phyloP scores from a whole-genome alignment of 2,888 invertebrate genomes.

The Amphipyra berbera region DNA sequence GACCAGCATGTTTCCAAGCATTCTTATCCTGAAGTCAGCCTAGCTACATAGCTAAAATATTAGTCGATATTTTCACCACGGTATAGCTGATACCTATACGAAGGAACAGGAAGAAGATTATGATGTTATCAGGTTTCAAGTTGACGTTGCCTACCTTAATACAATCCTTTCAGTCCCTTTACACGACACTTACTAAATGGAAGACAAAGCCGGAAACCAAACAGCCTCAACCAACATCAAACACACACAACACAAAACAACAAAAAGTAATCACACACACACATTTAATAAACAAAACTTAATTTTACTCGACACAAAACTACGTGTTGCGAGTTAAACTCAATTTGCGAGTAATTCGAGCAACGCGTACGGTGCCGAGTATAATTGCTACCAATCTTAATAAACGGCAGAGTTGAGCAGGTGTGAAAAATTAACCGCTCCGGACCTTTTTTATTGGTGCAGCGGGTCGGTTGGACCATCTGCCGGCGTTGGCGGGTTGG shows the following conservation, averaged over 20 bases:
- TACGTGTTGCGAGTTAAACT: conserved; percentile 50
- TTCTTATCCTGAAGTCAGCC: no score
- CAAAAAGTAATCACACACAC: conserved; percentile 26
- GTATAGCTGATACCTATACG: no score
- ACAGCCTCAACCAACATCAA: background rate
- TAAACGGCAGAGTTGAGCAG: conserved; percentile 60
- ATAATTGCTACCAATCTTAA: conserved; percentile 67
- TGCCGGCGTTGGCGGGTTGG: conserved; percentile 19
- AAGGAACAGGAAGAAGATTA: no score
- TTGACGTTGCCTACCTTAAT: no score
- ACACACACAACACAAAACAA: conserved; percentile 17
- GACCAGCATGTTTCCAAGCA: no score
- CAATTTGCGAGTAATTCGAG: conserved; percentile 54
- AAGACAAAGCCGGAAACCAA: background rate
- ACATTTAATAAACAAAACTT: conserved; percentile 55
- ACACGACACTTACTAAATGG: no score
- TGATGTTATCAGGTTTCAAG: no score
- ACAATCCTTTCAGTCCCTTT: no score
- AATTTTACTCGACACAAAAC: conserved; percentile 43
- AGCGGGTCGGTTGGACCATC: conserved; percentile 26
- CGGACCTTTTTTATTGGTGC: conserved; percentile 56
- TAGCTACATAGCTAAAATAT: no score
- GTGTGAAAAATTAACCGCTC: conserved; percentile 63
- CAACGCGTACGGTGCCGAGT: conserved; percentile 32
- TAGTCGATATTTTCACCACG: no score